phyloP scores from a whole-genome alignment of 2,888 invertebrate species.

The Machimus atricapillus region DNA sequence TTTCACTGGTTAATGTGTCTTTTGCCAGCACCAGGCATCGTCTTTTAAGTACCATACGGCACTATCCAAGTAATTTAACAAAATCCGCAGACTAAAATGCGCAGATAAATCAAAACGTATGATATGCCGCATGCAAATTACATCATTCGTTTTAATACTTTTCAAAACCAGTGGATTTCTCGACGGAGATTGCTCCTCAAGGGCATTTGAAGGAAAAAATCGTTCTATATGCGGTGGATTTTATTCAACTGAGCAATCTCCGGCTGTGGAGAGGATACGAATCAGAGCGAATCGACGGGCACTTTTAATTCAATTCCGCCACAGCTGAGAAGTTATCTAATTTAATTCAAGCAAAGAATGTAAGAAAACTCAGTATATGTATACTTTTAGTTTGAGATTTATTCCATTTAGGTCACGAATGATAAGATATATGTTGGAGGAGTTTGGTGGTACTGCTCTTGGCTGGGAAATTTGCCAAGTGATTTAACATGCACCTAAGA shows the following conservation, averaged over 20 bases:
- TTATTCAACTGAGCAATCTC: slow-evolving; percentile 11
- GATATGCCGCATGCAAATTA: slow-evolving; percentile 10
- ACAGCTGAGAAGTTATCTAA: slow-evolving; percentile 9
- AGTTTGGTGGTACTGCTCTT: not conserved
- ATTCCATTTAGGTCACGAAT: slow-evolving; percentile 7
- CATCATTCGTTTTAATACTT: not conserved
- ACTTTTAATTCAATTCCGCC: slow-evolving; percentile 30
- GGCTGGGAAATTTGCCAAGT: slow-evolving; percentile 29
- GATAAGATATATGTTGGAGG: not conserved
- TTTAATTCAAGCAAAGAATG: slow-evolving; percentile 1
- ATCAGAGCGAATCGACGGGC: slow-evolving; percentile 17
- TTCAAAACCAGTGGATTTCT: not conserved
- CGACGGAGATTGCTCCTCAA: slow-evolving; percentile 10
- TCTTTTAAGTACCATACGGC: not conserved
- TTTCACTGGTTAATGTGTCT: not conserved
- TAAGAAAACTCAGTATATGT: not conserved
- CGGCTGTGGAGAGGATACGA: not conserved
- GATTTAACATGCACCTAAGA: slow-evolving; percentile 5
- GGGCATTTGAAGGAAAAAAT: slow-evolving; percentile 24
- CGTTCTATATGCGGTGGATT: slow-evolving; percentile 5
- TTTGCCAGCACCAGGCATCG: not conserved
- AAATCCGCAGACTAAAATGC: not conserved
- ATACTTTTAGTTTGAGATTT: not conserved
- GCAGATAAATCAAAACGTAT: not conserved
- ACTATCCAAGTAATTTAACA: not conserved